Evolutionary conservation across 1,140 invertebrate species (phyloP), one percentile per base, ranked within the genome.

Genomic region (Drosophila bipectinata): DNA sequence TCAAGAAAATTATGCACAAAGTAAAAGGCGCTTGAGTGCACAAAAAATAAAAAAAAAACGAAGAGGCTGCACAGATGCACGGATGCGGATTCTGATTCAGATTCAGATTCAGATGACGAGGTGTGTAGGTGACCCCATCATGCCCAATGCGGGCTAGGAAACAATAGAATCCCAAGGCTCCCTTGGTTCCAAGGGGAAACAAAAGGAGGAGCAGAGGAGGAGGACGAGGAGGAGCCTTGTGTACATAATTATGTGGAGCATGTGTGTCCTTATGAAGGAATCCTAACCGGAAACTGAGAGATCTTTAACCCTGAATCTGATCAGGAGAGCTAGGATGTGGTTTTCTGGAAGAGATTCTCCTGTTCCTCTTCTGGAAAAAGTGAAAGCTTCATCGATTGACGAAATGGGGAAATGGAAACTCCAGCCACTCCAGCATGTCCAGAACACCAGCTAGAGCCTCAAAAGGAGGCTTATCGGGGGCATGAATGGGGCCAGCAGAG

Each of bases 1-100:
- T 56, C 77, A 75, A 87, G 82, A 81, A 87, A 87, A 85, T 85
- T 87, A 85, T 85, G 82, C 82, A 67, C 63, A 80, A 85, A 85
- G 81, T 85, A 72, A 84, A 80, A 82, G 79, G 56, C 74, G 74
- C 79, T 77, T 66, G 56, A 83, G 81, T 84, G 77, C 72, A 84
- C 72, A 84, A 81, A 84, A 85, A 69, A 77, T 79, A 84, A 77
- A 71, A 72, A 64, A 84, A 0, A 62, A 73, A 34, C 45, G 77
- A 53, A 15, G 48, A 18, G 18, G 18, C 18, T 18, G 63, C 45
- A 49, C 30, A 41, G 34, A 12, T 4, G 4, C 39, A 14, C 41
- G 15, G 56, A 32, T 41, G 34, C 58, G n/a, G 15, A 45, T 45
- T 3, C 41, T 30, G 67, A 37, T 21, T 57, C n/a, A 49, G 32